Evolutionary conservation across 2,797 vertebrate genomes (phyloP), one percentile per base, ranked within the genome.

Genomic region (Chloroceryle amazona): DNA sequence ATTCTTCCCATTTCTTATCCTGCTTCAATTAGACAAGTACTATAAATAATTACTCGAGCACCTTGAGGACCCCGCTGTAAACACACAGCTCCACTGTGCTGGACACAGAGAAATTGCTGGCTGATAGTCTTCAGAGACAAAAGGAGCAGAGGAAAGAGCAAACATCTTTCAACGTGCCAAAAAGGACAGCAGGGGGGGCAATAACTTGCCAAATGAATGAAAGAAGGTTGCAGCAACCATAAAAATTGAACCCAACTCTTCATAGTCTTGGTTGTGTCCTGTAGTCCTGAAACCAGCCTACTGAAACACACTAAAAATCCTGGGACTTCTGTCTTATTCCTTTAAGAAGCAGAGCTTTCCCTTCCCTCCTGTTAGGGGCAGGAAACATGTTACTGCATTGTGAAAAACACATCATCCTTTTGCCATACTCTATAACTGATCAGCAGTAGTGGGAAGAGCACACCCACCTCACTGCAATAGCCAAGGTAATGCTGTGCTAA

Each of bases 1-100:
- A n/a, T 89, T 73, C 72, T 86, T 88, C 37, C 67, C 63, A 57
- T 76, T 29, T 58, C 44, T n/a, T 84, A 47, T 78, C 65, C 29
- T 61, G 16, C 21, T 79, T 22, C 12, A 1, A 17, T 89, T 52
- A 91, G n/a, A 47, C 26, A 60, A 91, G 58, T 16, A 31, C 76
- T 86, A 57, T 18, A 47, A 61, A 73, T 42, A 61, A 61, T 55
- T 75, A 68, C 33, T 26, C 1, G 0, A 62, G 73, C 55, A 90
- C 55, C n/a, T 57, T 31, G 70, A 90, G 49, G 44, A 62, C 6
- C 12, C 82, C 35, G 68, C 75, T 88, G 55, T 37, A 78, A 87
- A 61, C 58, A 54, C 61, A 44, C 35, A 68, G 66, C 46, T 60
- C 52, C 2, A 2, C 49, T 71, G 35, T 20, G 58, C 72, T 72